Percentiles rank a stretch among this genome's conserved stretches.
Evolutionary conservation across 2,888 invertebrate species (phyloP).

Genomic region (Pheosia gnoma): DNA sequence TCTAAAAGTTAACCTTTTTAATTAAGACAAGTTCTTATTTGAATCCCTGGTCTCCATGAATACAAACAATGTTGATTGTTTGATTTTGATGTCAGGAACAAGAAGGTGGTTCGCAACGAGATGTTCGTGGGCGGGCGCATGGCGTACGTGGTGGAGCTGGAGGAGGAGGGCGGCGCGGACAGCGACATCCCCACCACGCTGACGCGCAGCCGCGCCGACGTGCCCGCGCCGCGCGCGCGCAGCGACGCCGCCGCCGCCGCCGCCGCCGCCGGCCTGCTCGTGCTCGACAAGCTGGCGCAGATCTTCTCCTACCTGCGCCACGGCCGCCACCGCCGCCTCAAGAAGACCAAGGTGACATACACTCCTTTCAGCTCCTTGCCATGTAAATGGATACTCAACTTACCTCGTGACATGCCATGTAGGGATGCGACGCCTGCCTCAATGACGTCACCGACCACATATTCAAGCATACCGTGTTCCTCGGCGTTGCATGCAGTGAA

Average conservation of each 20-base stretch:
- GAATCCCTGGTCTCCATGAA: too few species aligned
- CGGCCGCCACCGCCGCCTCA: slow-evolving; percentile 89
- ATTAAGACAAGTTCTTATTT: too few species aligned
- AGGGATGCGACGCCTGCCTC: too few species aligned
- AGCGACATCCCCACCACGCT: slow-evolving; percentile 98
- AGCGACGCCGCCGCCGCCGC: slow-evolving; percentile 84
- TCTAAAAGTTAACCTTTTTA: too few species aligned
- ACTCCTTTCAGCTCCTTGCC: too few species aligned
- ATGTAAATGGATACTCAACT: too few species aligned
- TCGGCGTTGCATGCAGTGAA: too few species aligned
- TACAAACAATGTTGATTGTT: too few species aligned
- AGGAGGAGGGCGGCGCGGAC: slow-evolving; percentile 87
- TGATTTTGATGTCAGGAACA: slow-evolving; percentile 79
- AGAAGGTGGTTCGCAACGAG: slow-evolving; percentile 92
- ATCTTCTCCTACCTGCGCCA: slow-evolving; percentile 97
- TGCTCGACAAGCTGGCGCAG: slow-evolving; percentile 98
- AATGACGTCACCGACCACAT: too few species aligned
- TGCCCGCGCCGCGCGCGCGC: slow-evolving; percentile 87
- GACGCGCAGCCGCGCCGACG: slow-evolving; percentile 96
- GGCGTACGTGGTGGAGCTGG: slow-evolving; percentile 99
- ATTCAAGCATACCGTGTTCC: too few species aligned
- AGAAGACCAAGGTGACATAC: slow-evolving; percentile 87
- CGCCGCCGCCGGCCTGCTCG: slow-evolving; percentile 92
- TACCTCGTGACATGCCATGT: too few species aligned
- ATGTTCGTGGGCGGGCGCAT: slow-evolving; percentile 97